These are phyloP conservation scores for Ageneiosus marmoratus DNA, from an alignment of 2,113 vertebrate genomes.

Conservation along the genomic window DNA sequence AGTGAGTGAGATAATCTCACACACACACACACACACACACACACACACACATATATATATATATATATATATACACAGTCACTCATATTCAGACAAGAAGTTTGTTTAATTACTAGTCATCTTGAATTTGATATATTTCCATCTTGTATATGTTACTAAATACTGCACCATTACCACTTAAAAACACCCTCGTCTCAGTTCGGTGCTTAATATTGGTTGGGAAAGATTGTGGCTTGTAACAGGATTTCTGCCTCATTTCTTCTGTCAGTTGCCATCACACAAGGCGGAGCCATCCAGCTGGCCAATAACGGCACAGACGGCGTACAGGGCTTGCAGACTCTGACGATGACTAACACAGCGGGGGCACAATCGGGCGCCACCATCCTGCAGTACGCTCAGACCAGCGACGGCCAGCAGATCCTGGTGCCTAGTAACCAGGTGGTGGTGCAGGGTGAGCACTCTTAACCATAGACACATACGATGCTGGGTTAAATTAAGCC, in stretches of 20 bases:
- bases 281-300: conserved; percentile 96
- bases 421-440: conserved; percentile 98
- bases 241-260: background rate
- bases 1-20: conserved; percentile 75
- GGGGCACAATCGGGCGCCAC: conserved; percentile 88
- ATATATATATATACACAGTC: no score
- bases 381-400: conserved; percentile 98
- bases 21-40: no score
- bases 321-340: conserved; percentile 90
- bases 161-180: background rate
- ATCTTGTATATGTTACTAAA: no score
- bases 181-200: background rate
- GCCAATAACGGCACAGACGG: conserved; percentile 97
- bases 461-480: no score
- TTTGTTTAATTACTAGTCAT: background rate
- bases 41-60: no score
- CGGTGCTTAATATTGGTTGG: background rate
- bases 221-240: background rate
- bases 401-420: conserved; percentile 97
- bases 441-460: conserved; percentile 92
- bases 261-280: conserved; percentile 93
- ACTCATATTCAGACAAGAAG: no score
- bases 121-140: background rate
- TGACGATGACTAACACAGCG: conserved; percentile 93
- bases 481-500: no score